A percentile compares a stretch with the other conserved stretches of the same genome.
phyloP scores from a whole-genome alignment of 2,797 vertebrate species.

The Pangasius mekongensis region DNA sequence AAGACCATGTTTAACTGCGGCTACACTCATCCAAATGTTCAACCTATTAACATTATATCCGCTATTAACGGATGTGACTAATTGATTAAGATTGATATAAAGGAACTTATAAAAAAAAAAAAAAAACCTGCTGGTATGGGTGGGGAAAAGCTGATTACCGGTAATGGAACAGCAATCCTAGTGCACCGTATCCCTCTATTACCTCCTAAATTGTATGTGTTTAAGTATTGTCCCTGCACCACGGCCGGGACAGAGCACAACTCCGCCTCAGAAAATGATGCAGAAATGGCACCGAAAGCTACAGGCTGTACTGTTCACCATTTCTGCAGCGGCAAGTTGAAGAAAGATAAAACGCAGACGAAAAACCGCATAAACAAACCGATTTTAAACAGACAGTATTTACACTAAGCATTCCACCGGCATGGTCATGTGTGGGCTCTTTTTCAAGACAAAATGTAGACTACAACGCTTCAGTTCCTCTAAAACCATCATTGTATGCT shows the following conservation, averaged over 20 bases:
- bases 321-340: not conserved
- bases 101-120: not conserved
- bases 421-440: not conserved
- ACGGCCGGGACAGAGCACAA: not conserved
- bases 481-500: not conserved
- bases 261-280: not conserved
- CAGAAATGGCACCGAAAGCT: not conserved
- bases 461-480: not conserved
- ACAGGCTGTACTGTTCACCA: not conserved
- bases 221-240: not conserved
- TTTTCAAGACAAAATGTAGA: not conserved
- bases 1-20: not conserved
- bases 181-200: not conserved
- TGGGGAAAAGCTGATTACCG: not conserved
- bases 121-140: too few species aligned
- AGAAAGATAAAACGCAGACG: not conserved
- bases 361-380: conserved; percentile 18
- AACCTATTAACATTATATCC: not conserved
- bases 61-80: not conserved
- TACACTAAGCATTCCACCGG: conserved; percentile 26
- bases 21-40: not conserved
- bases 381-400: conserved; percentile 19
- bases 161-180: not conserved
- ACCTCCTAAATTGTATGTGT: not conserved
- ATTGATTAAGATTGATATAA: not conserved